Base-by-base conservation (phyloP, 2,888 invertebrate species). In the Agrochola lota region DNA sequence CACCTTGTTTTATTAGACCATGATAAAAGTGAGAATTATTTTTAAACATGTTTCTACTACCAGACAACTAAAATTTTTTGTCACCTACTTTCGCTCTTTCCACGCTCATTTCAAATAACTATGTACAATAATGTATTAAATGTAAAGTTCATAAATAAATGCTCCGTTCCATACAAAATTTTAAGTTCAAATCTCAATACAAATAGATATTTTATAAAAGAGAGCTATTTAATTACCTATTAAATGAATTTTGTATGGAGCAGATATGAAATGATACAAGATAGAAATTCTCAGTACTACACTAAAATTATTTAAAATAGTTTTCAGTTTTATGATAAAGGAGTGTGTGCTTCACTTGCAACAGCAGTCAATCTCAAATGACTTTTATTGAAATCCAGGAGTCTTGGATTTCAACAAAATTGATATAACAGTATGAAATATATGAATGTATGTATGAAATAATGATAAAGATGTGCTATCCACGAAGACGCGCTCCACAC, bases 51-150 rank as follows among this genome's bases (percentile, higher is more conserved):
- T 30, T 17, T 46, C 11, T 23, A 64, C 66, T 43, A 70, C 26
- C 20, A 72, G 12, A 74, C 63, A 26, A 1, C 5, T 15, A 26
- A 30, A 6, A 46, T n/a, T 3, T 35, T 46, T 17, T 62, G 59
- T 81, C 85, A 70, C 85, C 81, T 70, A 85, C 69, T 52, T 74
- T 59, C 66, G 15, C 20, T 46, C 35, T 63, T 59, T 26, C 68
- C 15, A 59, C 30, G 43, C 26, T 12, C 2, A 46, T 60, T 40
- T 52, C 23, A 49, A 68, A 64, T 30, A 60, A 60, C 66, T 70
- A 63, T 68, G 0, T 81, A 73, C 69, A 85, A 62, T 75, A 40
- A 70, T 55, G 3, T 63, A 6, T 40, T 49, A 35, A 26, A 71
- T n/a, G 11, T 46, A 46, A 46, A 72, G 20, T 69, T 63, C 9